phyloP scores from a whole-genome alignment of 2,797 vertebrate genomes.

The Lates japonicus region DNA sequence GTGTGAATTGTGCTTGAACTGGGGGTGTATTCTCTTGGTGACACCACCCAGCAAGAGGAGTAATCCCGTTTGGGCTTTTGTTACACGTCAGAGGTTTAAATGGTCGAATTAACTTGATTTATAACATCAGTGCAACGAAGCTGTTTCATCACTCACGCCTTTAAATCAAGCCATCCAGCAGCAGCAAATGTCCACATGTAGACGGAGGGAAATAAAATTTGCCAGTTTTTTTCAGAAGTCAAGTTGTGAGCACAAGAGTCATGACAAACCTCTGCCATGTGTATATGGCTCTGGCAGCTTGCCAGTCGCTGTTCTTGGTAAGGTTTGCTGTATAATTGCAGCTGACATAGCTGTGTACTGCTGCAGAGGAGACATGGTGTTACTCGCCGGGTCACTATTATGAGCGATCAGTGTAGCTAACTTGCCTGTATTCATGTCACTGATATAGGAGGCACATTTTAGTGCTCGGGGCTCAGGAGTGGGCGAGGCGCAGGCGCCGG shows the following conservation, averaged over 20 bases:
- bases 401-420: constrained; percentile 31
- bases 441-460: constrained; percentile 23
- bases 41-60: too few species aligned
- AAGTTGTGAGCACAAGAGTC: background rate
- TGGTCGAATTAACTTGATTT: too few species aligned
- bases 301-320: too few species aligned
- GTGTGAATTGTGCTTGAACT: too few species aligned
- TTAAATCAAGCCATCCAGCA: background rate
- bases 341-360: constrained; percentile 32
- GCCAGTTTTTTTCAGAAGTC: background rate
- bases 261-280: constrained; percentile 1
- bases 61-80: too few species aligned
- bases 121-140: too few species aligned
- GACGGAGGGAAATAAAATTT: background rate
- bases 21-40: too few species aligned
- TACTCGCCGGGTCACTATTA: constrained; percentile 8
- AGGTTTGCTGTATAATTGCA: constrained; percentile 32
- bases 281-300: background rate
- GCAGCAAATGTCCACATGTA: background rate
- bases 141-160: too few species aligned
- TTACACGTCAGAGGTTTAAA: too few species aligned
- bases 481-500: background rate
- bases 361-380: too few species aligned
- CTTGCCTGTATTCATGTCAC: constrained; percentile 38
- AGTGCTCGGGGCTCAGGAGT: constrained; percentile 3